Base-by-base conservation (phyloP, 2,888 invertebrate genomes). In the Apamea sordens region DNA sequence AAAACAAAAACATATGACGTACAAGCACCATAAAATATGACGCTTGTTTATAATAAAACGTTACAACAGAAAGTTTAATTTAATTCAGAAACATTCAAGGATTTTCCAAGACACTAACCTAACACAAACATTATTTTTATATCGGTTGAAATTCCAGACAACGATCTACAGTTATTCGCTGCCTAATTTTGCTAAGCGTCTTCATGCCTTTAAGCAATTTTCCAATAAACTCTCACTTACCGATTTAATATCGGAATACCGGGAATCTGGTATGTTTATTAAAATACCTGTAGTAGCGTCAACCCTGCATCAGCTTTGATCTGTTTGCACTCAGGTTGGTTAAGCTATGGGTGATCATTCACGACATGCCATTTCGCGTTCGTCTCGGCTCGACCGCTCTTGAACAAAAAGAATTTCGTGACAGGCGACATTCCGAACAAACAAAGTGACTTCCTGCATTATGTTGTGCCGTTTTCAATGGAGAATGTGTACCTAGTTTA, bases 241-340 rank as follows among this genome's bases (percentile, higher is more conserved):
- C 15, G 47, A 47, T 73, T 68, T 72, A 79, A 79, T 82, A 84
- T 70, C 69, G 44, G 68, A 81, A 89, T 89, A 73, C 79, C 82
- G n/a, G 59, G 71, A 68, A 82, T 73, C 41, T 41, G 63, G 73
- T 64, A 79, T 79, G 83, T 83, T 77, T 8, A 82, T 83, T 71
- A 79, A 79, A 80, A 84, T 87, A 74, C 47, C 81, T 36, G 36
- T 70, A 61, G 28, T 28, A 41, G 68, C 6, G 85, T 53, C 86
- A 89, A 77, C 93, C 93, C 92, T 93, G 86, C 47, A 10, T 36
- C 71, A 41, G 82, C 90, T 92, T 92, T 92, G 92, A 92, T 92
- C 90, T 90, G 90, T 92, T 91, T 91, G 86, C 88, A 88, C 86
- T 90, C 80, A 86, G 84, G 82, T 81, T 84, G 86, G 90, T 87